Evolutionary conservation across 2,797 vertebrate species (phyloP), one percentile per base, ranked within the genome.

Genomic region (Tachyglossus aculeatus): DNA sequence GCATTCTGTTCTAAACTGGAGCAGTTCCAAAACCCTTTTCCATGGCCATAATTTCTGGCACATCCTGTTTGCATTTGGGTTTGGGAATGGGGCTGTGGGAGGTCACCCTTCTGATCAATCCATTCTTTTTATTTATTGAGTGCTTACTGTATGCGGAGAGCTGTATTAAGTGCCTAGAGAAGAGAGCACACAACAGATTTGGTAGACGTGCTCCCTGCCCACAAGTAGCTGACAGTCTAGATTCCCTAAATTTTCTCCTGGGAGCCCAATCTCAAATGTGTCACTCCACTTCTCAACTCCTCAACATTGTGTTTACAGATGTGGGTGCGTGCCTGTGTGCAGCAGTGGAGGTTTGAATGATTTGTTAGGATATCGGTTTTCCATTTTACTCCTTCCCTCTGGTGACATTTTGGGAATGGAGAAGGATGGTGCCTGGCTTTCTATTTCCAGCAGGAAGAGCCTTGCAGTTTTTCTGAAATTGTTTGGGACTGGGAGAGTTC

Each of bases 401-500:
- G 74, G 54, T 67, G 81, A 47, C 2, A 2, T 37, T 60, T 71
- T 13, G 33, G 45, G 44, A 54, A 76, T 27, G 38, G 19, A 72
- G 67, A 62, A 58, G 12, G 32, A 8, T 2, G 6, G 40, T 44
- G 53, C 45, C 9, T 76, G 19, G 3, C 59, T 80, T 78, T 52
- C 32, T 48, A 31, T 31, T 8, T 22, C 59, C 55, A 78, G 66
- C 24, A 55, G 71, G 60, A 71, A 48, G 39, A 59, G 50, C 39
- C 25, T 51, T 44, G 31, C 64, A 65, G 68, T 54, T 71, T 72
- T 21, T 25, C 34, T 40, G 53, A 77, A 84, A 60, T 29, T 60
- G 47, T 57, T 50, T 57, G 40, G 64, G 55, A 55, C 54, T 16
- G 57, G 43, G 65, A 38, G 70, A 63, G 40, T 38, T 13, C 27